Evolutionary conservation across 2,797 vertebrate genomes (phyloP).

Genomic region (Sphaeramia orbicularis): DNA sequence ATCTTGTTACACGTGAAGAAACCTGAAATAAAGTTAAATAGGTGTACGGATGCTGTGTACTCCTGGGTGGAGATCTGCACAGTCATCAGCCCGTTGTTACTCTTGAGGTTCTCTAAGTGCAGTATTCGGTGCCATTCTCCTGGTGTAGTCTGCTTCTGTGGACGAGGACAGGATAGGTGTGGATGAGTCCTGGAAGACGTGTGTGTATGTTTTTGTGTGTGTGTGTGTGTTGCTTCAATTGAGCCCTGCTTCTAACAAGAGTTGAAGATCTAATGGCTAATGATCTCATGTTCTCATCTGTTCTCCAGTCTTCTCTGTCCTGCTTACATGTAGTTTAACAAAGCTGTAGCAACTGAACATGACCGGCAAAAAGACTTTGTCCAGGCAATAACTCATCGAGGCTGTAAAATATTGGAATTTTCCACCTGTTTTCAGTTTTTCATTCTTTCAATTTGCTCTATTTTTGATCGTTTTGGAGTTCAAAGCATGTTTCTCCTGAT

Average conservation of each 20-base stretch:
- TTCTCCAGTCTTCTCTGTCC: constrained; percentile 43
- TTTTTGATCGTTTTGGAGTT: constrained; percentile 88
- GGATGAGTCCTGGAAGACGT: constrained; percentile 25
- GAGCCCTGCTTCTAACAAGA: constrained; percentile 42
- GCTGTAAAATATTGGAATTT: constrained; percentile 86
- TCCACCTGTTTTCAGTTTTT: constrained; percentile 59
- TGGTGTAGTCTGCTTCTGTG: constrained; percentile 36
- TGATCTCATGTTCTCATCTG: constrained; percentile 39
- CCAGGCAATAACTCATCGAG: constrained; percentile 86
- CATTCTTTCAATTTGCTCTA: constrained; percentile 64
- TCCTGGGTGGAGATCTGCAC: constrained; percentile 16
- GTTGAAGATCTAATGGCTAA: constrained; percentile 43
- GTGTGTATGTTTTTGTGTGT: constrained; percentile 18
- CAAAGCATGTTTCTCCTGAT: constrained; percentile 91
- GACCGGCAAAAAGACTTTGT: constrained; percentile 74
- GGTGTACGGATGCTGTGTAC: constrained; percentile 25
- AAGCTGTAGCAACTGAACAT: constrained; percentile 81
- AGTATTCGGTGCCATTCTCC: constrained; percentile 71
- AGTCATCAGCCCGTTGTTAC: constrained; percentile 22
- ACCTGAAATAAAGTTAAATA: constrained; percentile 40
- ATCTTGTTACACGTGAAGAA: constrained; percentile 48
- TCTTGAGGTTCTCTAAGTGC: constrained; percentile 32
- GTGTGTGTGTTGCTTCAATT: constrained; percentile 32
- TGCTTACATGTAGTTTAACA: constrained; percentile 60
- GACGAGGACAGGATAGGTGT: constrained; percentile 39